Base-by-base conservation (phyloP, 2,888 invertebrate species). In the Orthosia cruda region DNA sequence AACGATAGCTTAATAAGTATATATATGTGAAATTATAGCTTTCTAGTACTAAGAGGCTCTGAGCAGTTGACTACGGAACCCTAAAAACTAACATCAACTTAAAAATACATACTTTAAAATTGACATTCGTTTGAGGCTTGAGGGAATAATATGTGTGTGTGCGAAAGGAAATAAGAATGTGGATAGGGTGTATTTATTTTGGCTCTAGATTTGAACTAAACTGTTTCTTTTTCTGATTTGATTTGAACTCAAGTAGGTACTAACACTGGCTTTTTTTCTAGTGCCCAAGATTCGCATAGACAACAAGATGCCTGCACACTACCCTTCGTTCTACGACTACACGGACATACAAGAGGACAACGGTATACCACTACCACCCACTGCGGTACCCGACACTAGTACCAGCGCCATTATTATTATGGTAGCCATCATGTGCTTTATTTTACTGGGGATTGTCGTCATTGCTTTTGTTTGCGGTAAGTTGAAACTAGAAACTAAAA, bases 241-340 rank as follows among this genome's bases (percentile, higher is more conserved):
- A 40, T 40, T 40, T 40, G 4, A 40, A 55, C 9, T n/a, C 16
- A 26, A 23, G 40, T 40, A 9, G 40, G 40, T 40, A 40, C 18
- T 47, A 49, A 71, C 1, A 20, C 11, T 40, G 23, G 52, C 23
- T 68, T 12, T 69, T 63, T 2, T 90, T 92, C 9, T 89, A 96
- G 96, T 89, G 47, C 94, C 95, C 18, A 94, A 92, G 78, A 80
- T 84, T 12, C 90, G 87, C 2, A 90, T 96, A 9, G 93, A 91
- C 49, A 81, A 89, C 67, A 93, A 92, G 80, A 93, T 96, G 93
- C 96, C 96, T 12, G 79, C 92, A 2, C 94, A 94, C 83, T 96
- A 96, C 70, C 96, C 96, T 0, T 71, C 93, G 9, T 94, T 91
- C 87, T 95, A 95, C 86, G 96, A 96, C 85, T 96, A 96, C 86